Conservation (phyloP, 2,888 invertebrate genomes). For the Polia nebulosa region DNA sequence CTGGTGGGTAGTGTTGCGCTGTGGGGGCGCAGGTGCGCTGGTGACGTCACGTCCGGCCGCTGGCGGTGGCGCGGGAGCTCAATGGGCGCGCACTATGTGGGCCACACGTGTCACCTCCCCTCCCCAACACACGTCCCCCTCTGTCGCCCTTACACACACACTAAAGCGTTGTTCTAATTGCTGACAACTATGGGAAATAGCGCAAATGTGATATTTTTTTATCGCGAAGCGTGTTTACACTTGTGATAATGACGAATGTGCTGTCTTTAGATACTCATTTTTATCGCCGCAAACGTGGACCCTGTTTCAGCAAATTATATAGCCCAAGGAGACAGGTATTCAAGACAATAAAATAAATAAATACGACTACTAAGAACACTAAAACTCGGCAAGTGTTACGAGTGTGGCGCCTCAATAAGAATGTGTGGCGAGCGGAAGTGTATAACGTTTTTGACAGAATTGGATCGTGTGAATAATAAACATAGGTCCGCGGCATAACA, state of each 20-base stretch:
- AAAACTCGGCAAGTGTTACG: slow-evolving; percentile 62
- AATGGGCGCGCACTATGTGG: slow-evolving; percentile 87
- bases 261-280: slow-evolving; percentile 68
- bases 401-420: slow-evolving; percentile 73
- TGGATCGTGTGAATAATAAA: slow-evolving; percentile 85
- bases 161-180: slow-evolving; percentile 85
- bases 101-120: slow-evolving; percentile 86
- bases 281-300: slow-evolving; percentile 66
- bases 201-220: slow-evolving; percentile 85
- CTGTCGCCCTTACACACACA: slow-evolving; percentile 60
- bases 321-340: slow-evolving; percentile 56
- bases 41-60: slow-evolving; percentile 84
- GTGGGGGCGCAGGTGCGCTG: slow-evolving; percentile 80
- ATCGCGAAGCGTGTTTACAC: slow-evolving; percentile 82
- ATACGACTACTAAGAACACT: slow-evolving; percentile 55
- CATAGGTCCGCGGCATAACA: slow-evolving; percentile 76
- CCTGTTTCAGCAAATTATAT: slow-evolving; percentile 61
- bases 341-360: slow-evolving; percentile 71
- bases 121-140: slow-evolving; percentile 40
- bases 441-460: slow-evolving; percentile 80
- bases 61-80: slow-evolving; percentile 73
- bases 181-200: slow-evolving; percentile 89
- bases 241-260: slow-evolving; percentile 81
- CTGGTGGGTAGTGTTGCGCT: slow-evolving; percentile 52
- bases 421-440: slow-evolving; percentile 76